Base-by-base conservation (phyloP, 2,797 vertebrate species). In the Cuculus canorus region DNA sequence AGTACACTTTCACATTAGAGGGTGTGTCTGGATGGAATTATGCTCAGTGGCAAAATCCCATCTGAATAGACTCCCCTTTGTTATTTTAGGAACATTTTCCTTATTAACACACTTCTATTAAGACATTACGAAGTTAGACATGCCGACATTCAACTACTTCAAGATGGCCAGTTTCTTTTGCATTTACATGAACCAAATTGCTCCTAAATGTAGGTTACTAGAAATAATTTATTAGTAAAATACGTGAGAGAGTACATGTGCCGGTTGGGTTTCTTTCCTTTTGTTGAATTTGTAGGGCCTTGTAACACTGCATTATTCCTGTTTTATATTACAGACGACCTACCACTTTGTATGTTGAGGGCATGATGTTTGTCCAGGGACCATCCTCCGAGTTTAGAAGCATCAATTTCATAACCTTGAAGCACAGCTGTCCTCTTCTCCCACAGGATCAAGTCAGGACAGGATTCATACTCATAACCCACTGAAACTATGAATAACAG, bases 381-480 rank as follows among this genome's bases (percentile, higher is more conserved):
- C 99, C 99, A 99, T 41, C 99, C 99, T 73, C 99, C 99, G 73
- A 99, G 98, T 91, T 99, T 99, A 95, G 99, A 99, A 22, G 99
- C 99, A 21, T 98, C 98, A 2, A 98, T 99, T 97, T 99, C 99
- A 35, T 99, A 99, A 81, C 99, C 99, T 95, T 99, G 99, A 14
- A 99, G 98, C 81, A 99, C 95, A 24, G 99, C 99, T 0, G 99
- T 99, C 96, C 99, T 98, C 97, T 99, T 99, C 97, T 99, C 99
- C 99, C 99, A 99, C 21, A 99, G 98, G 96, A 99, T 99, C 76
- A 99, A 97, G 86, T 99, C 99, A 17, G 99, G 99, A 96, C 99
- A 99, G 23, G 99, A 99, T 96, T 99, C 99, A n/a, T 99, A 99
- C 93, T 99, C 99, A 80, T 99, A 99, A 69, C 99, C 99, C 87